Base-by-base conservation (phyloP, 2,888 invertebrate genomes). In the Polymixis flavicincta region DNA sequence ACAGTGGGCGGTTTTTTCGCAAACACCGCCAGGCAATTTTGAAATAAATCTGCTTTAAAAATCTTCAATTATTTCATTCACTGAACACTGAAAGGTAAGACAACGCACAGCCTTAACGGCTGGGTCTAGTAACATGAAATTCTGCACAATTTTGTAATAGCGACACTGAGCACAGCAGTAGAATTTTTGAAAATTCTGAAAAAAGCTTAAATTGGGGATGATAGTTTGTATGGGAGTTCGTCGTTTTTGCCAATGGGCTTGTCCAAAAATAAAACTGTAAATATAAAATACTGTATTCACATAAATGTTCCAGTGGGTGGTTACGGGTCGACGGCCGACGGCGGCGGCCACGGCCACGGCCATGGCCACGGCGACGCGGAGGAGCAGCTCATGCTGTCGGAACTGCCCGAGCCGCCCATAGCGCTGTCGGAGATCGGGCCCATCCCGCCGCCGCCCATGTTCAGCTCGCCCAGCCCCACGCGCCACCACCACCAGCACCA, bases 391-490 rank as follows among this genome's bases (percentile, higher is more conserved):
- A 97, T 98, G 97, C 97, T 98, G 89, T 98, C 98, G 88, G 98
- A 98, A 93, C 97, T 99, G 92, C 99, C 99, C 87, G 99, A 99
- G 95, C 99, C 99, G 87, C 99, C 99, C 88, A 99, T 99, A 92
- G 98, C 98, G 74, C 96, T 99, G 85, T 98, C 98, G 85, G 99
- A 99, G 92, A 99, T 99, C 94, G 99, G 99, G 83, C 99, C 99
- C 86, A 98, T 98, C 94, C 98, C 98, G 91, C 99, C 99, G 90
- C 99, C 99, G 91, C 99, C 99, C 87, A 99, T 99, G 99, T 99
- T 99, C 97, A 98, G 98, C 95, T 98, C 98, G 90, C 98, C 98
- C 86, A 98, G 98, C 94, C 98, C 98, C 85, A 95, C 98, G 75
- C 92, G 95, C 48, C 95, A 95, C 87, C 91, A 89, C 74, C 92